phyloP scores from a whole-genome alignment of 2,113 vertebrate species.

The Limnothrissa miodon region DNA sequence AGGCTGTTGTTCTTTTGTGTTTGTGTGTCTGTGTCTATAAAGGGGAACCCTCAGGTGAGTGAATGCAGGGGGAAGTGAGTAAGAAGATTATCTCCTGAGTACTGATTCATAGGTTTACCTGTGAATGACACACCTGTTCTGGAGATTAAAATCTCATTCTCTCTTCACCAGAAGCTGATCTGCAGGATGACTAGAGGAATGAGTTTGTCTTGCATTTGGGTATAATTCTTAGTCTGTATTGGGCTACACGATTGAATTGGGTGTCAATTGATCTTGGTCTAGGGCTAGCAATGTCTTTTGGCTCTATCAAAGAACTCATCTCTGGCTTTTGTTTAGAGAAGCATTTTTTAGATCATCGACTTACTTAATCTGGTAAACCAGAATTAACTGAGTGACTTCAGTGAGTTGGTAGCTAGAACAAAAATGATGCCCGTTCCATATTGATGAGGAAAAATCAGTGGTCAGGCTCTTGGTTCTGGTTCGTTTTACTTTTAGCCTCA shows the following conservation, averaged over 20 bases:
- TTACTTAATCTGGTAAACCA: not conserved
- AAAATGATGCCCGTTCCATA: not conserved
- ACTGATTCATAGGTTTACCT: not conserved
- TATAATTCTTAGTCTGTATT: not conserved
- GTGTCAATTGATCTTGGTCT: not conserved
- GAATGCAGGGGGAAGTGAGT: too few species aligned
- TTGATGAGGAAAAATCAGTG: not conserved
- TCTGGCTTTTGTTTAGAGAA: not conserved
- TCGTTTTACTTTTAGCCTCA: not conserved
- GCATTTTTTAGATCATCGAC: not conserved
- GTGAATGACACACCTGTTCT: not conserved
- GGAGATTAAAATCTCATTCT: not conserved
- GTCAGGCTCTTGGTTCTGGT: not conserved
- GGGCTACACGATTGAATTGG: not conserved
- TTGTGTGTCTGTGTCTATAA: too few species aligned
- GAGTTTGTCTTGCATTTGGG: not conserved
- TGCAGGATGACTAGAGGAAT: not conserved
- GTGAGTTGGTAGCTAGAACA: not conserved
- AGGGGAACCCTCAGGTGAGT: too few species aligned
- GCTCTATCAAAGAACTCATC: not conserved
- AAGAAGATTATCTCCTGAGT: too few species aligned
- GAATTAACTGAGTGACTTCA: not conserved
- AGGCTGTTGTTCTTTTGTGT: too few species aligned
- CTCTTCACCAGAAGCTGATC: not conserved
- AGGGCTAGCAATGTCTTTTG: not conserved